These are phyloP conservation scores for Lateolabrax maculatus DNA, from an alignment of 2,797 vertebrate species.

Conservation along the genomic window DNA sequence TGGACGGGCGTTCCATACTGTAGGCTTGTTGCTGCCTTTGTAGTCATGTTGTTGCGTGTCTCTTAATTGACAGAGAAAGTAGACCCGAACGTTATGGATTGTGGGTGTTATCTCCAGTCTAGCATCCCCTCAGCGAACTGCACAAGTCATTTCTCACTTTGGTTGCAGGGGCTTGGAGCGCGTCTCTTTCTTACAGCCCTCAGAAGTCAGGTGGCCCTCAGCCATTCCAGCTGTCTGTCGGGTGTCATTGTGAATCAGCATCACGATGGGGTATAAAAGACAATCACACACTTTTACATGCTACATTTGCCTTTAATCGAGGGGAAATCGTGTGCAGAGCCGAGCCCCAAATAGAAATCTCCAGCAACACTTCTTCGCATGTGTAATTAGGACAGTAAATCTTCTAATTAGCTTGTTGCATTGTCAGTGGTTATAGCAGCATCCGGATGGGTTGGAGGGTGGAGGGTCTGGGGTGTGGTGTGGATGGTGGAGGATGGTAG, in stretches of 20 bases:
- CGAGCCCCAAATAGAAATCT: constrained; percentile 67
- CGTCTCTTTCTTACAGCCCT: constrained; percentile 67
- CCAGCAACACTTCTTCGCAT: constrained; percentile 68
- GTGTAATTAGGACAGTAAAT: constrained; percentile 78
- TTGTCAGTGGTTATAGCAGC: constrained; percentile 71
- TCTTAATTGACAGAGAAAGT: constrained; percentile 69
- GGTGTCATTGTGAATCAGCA: constrained; percentile 78
- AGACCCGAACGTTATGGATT: constrained; percentile 60
- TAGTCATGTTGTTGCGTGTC: constrained; percentile 57
- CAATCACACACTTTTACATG: constrained; percentile 78
- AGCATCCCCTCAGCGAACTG: constrained; percentile 51
- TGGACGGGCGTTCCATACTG: constrained; percentile 47
- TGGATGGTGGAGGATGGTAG: not conserved
- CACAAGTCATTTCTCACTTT: constrained; percentile 65
- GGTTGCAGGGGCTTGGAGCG: constrained; percentile 62
- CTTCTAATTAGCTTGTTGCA: constrained; percentile 81
- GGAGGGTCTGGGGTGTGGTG: constrained; percentile 49
- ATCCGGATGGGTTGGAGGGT: constrained; percentile 42
- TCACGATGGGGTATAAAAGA: constrained; percentile 74
- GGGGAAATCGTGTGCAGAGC: constrained; percentile 65
- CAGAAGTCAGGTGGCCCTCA: constrained; percentile 81
- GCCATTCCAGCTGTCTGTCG: constrained; percentile 86
- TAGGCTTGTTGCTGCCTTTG: constrained; percentile 59
- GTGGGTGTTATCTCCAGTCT: constrained; percentile 74
- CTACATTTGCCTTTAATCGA: constrained; percentile 84